Conservation (phyloP, 2,113 vertebrate genomes). For the Neoarius graeffei region DNA sequence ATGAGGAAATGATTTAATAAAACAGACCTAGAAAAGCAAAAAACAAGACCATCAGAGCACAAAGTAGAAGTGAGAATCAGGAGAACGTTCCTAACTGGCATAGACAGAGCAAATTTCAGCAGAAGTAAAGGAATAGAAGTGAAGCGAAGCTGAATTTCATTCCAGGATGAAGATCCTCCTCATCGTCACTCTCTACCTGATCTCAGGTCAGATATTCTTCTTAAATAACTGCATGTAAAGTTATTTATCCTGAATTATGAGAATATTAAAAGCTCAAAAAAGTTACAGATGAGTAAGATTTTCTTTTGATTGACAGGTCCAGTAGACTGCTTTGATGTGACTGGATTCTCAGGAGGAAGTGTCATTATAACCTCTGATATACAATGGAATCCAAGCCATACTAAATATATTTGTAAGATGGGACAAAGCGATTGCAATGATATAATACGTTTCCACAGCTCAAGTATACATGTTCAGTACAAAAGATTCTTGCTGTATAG, state of each 20-base stretch:
- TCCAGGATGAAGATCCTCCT: conserved; percentile 35
- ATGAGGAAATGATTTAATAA: not conserved
- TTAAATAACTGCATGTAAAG: not conserved
- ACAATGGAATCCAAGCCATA: not conserved
- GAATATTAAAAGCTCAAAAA: not conserved
- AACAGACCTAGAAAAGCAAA: not conserved
- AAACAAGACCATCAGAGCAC: not conserved
- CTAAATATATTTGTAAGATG: conserved; percentile 29
- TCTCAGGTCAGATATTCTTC: conserved; percentile 34
- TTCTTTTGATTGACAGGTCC: conserved; percentile 17
- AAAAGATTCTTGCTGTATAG: conserved; percentile 33
- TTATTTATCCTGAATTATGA: not conserved
- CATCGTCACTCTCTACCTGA: conserved; percentile 20
- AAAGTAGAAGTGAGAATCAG: not conserved
- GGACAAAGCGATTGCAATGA: not conserved
- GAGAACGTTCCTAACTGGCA: not conserved
- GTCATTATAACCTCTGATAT: conserved; percentile 6
- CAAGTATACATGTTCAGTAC: not conserved
- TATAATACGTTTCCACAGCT: not conserved
- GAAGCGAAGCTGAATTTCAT: not conserved
- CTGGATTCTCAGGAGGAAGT: conserved; percentile 20
- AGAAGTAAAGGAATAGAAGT: not conserved
- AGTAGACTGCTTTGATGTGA: not conserved
- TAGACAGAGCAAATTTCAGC: not conserved
- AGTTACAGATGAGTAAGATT: not conserved